phyloP scores from a whole-genome alignment of 2,888 invertebrate genomes.

The Drosophila tanythrix region DNA sequence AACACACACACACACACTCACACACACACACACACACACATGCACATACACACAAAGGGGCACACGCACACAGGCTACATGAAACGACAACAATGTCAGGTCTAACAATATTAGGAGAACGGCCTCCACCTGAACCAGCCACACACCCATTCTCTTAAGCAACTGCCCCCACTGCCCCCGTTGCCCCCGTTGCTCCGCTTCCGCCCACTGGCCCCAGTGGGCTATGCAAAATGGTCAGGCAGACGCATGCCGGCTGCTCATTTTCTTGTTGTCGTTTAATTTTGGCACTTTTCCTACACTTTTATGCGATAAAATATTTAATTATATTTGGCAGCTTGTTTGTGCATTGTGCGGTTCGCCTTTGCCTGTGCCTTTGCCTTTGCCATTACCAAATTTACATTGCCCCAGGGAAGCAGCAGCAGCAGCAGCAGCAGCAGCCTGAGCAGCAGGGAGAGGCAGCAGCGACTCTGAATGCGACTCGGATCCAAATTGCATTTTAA shows the following conservation, averaged over 20 bases:
- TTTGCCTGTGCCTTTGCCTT: slow-evolving; percentile 35
- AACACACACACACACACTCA: slow-evolving; percentile 18
- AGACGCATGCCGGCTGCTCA: slow-evolving; percentile 75
- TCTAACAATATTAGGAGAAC: slow-evolving; percentile 71
- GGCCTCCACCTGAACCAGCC: slow-evolving; percentile 55
- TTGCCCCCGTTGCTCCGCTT: background rate
- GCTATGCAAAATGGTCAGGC: slow-evolving; percentile 39
- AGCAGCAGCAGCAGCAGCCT: background rate
- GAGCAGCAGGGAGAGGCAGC: background rate
- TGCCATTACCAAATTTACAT: slow-evolving; percentile 60
- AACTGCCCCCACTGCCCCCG: background rate
- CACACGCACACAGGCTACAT: slow-evolving; percentile 11
- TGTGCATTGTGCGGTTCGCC: slow-evolving; percentile 69
- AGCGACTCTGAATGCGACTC: background rate
- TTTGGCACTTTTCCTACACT: slow-evolving; percentile 73
- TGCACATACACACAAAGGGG: slow-evolving; percentile 6
- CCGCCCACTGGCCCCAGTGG: slow-evolving; percentile 7
- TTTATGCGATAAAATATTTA: slow-evolving; percentile 81
- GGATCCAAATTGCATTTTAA: slow-evolving; percentile 50
- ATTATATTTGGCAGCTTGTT: slow-evolving; percentile 79
- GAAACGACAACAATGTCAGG: slow-evolving; percentile 72
- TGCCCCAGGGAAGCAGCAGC: slow-evolving; percentile 38
- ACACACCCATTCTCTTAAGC: slow-evolving; percentile 14
- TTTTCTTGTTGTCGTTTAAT: slow-evolving; percentile 77
- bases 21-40: slow-evolving; percentile 1